These are phyloP conservation scores for Apodemus sylvaticus DNA, from an alignment of 2,113 vertebrate species.

Conservation along the genomic window DNA sequence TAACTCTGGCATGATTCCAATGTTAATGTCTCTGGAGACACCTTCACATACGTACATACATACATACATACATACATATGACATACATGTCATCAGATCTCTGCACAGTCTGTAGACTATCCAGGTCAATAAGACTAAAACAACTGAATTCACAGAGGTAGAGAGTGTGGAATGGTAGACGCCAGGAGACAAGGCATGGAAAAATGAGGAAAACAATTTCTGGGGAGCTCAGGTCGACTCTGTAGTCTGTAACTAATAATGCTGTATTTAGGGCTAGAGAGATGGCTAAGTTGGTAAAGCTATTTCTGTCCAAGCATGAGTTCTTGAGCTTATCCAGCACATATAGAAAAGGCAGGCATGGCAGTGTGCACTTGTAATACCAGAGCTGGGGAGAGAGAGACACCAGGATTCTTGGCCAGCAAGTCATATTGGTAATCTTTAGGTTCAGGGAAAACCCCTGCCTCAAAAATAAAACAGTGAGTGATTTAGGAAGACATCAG, in stretches of 20 bases:
- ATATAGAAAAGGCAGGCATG: background rate
- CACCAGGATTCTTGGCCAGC: background rate
- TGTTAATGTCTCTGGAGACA: background rate
- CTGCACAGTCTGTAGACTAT: background rate
- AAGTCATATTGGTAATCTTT: background rate
- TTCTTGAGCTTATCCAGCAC: background rate
- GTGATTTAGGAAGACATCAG: background rate
- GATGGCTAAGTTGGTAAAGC: background rate
- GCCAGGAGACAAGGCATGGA: background rate
- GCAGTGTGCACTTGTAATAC: background rate
- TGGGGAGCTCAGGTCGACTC: background rate
- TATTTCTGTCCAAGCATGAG: background rate
- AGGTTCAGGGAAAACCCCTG: background rate
- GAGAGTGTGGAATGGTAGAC: background rate
- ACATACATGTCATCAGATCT: background rate
- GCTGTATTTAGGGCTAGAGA: background rate
- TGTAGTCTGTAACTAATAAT: background rate
- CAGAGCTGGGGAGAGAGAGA: too few relatives aligned
- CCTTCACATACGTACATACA: background rate
- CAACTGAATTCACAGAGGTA: background rate
- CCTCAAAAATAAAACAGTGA: background rate
- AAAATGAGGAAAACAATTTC: background rate
- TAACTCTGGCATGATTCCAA: background rate
- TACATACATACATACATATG: background rate
- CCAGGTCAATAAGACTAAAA: background rate